Evolutionary conservation across 1,140 invertebrate species (phyloP).

Genomic region (Leptinotarsa lineolata): DNA sequence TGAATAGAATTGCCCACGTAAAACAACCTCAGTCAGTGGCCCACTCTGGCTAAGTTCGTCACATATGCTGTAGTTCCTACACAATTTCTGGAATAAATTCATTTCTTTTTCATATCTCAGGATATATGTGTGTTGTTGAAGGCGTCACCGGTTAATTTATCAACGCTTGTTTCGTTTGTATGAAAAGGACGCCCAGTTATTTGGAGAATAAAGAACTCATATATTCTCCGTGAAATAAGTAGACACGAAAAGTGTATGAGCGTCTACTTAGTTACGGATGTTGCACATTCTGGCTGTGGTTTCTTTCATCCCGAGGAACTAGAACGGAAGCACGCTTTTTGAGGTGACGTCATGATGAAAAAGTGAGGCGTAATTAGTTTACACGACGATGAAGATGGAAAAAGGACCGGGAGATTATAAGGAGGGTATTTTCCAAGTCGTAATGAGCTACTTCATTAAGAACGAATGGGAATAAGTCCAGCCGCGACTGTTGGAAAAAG

Average conservation of each 20-base stretch:
- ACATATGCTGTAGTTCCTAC: background rate
- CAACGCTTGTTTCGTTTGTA: constrained; percentile 35
- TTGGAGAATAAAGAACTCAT: constrained; percentile 38
- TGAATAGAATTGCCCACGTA: too few relatives aligned
- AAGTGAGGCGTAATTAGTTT: background rate
- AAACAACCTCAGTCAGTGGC: too few relatives aligned
- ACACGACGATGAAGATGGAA: background rate
- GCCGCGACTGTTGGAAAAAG: too few relatives aligned
- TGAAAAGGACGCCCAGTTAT: constrained; percentile 32
- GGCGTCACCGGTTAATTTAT: constrained; percentile 28
- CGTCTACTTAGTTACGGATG: constrained; percentile 39
- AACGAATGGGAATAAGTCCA: too few relatives aligned
- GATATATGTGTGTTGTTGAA: background rate
- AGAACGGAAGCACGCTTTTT: constrained; percentile 27
- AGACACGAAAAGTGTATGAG: constrained; percentile 38
- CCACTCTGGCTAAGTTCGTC: too few relatives aligned
- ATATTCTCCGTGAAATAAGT: constrained; percentile 39
- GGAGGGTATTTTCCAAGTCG: too few relatives aligned
- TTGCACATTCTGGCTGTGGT: constrained; percentile 35
- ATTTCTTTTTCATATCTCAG: background rate
- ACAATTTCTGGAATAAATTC: background rate
- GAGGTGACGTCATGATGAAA: background rate
- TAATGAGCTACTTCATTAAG: too few relatives aligned
- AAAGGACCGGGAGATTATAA: too few relatives aligned
- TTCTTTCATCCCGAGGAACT: constrained; percentile 27